These are phyloP conservation scores for Amphipoea lucens DNA, from an alignment of 2,888 invertebrate genomes.

Conservation along the genomic window DNA sequence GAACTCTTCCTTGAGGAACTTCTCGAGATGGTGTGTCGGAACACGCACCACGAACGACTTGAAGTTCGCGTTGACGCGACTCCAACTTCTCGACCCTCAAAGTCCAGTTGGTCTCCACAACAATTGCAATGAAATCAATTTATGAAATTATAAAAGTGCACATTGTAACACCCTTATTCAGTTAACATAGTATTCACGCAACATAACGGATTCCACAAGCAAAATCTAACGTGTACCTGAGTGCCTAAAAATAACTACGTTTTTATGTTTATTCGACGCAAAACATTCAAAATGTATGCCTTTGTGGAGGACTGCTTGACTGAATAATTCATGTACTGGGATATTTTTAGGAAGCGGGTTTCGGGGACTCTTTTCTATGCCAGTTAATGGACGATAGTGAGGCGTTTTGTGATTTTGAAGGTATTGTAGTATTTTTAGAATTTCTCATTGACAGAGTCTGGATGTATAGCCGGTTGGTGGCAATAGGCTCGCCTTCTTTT, in stretches of 20 bases:
- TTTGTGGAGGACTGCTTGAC: constrained; percentile 32
- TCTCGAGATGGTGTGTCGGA: no score
- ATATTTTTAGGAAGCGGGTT: constrained; percentile 50
- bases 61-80: no score
- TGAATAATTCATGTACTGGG: constrained; percentile 60
- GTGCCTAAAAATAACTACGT: constrained; percentile 44
- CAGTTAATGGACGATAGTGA: constrained; percentile 25
- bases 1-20: no score
- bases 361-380: not conserved
- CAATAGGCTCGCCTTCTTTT: not conserved
- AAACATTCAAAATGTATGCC: constrained; percentile 49
- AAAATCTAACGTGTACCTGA: constrained; percentile 26
- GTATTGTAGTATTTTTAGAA: not conserved
- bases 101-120: no score
- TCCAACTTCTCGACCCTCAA: no score
- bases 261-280: constrained; percentile 37
- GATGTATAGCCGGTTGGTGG: no score
- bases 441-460: not conserved
- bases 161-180: not conserved
- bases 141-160: no score
- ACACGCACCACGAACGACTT: no score
- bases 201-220: constrained; percentile 4
- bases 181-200: not conserved
- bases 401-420: not conserved
- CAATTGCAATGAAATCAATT: no score